These are phyloP conservation scores for Steinernema hermaphroditum DNA, from an alignment of 2,888 invertebrate species.

Conservation along the genomic window DNA sequence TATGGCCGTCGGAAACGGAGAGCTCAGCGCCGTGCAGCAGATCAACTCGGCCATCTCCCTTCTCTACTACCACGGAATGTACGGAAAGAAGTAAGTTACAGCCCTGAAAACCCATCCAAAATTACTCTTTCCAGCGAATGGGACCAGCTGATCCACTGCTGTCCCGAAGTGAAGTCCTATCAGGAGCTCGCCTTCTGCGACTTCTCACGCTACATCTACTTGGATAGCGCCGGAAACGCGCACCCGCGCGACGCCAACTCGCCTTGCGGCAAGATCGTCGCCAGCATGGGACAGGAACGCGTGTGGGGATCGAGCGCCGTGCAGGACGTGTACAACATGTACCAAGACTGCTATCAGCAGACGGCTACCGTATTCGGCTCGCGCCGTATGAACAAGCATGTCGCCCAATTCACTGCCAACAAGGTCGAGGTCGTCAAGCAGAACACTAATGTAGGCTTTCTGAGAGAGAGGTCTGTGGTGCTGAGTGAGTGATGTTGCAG, in stretches of 20 bases:
- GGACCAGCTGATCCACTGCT: conserved; percentile 43
- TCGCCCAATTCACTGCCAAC: conserved; percentile 11
- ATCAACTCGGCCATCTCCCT: conserved; percentile 39
- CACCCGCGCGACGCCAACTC: conserved; percentile 38
- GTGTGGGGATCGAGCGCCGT: conserved; percentile 30
- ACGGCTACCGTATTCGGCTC: conserved; percentile 36
- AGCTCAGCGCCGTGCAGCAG: conserved; percentile 38
- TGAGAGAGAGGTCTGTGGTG: conserved; percentile 28
- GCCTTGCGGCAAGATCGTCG: conserved; percentile 20
- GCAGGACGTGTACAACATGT: conserved; percentile 57
- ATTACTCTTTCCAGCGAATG: conserved; percentile 44
- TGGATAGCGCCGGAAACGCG: conserved; percentile 41
- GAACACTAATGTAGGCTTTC: neutral
- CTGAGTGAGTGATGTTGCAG: conserved; percentile 30
- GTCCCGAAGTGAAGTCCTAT: conserved; percentile 33
- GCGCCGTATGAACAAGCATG: conserved; percentile 6
- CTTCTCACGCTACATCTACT: conserved; percentile 46
- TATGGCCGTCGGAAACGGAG: conserved; percentile 58
- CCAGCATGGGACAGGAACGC: conserved; percentile 6
- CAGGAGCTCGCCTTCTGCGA: conserved; percentile 49
- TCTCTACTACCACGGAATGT: conserved; percentile 41
- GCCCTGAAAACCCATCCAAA: neutral
- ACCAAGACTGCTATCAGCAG: conserved; percentile 58
- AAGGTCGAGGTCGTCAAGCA: conserved; percentile 2
- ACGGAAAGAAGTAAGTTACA: conserved; percentile 45